phyloP scores from a whole-genome alignment of 2,888 invertebrate species.

The Tinea semifulvella region DNA sequence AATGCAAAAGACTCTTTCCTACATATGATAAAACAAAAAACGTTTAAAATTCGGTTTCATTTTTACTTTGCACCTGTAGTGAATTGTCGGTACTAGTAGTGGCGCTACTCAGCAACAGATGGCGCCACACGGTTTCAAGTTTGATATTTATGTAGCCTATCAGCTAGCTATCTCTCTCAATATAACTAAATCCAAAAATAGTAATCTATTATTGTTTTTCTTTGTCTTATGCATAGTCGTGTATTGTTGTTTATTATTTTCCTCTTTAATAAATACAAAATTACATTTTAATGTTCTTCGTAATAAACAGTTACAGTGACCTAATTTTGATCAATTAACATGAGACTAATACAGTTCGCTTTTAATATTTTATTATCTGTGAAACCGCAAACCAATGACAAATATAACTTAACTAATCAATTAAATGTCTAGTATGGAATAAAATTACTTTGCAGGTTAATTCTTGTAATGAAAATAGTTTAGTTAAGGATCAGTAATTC shows the following conservation, averaged over 20 bases:
- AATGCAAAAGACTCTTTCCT: no score
- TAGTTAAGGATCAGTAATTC: no score
- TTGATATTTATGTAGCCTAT: no score
- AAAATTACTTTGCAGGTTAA: no score
- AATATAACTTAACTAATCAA: no score
- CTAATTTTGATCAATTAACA: neutral
- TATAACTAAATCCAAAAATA: no score
- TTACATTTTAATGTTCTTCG: conserved; percentile 2
- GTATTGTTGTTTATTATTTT: neutral
- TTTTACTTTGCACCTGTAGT: neutral
- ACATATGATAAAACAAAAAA: no score
- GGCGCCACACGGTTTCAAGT: conserved; percentile 27
- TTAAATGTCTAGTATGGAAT: no score
- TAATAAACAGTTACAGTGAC: conserved; percentile 4
- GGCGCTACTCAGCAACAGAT: conserved; percentile 43
- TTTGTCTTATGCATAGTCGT: neutral
- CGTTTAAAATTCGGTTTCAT: no score
- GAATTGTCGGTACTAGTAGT: conserved; percentile 17
- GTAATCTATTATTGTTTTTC: neutral
- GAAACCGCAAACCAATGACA: conserved; percentile 3
- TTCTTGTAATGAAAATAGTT: no score
- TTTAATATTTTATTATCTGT: neutral
- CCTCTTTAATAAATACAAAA: neutral
- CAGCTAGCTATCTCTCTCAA: no score
- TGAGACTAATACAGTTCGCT: neutral